phyloP scores from a whole-genome alignment of 2,113 vertebrate genomes.

The Macquaria australasica region DNA sequence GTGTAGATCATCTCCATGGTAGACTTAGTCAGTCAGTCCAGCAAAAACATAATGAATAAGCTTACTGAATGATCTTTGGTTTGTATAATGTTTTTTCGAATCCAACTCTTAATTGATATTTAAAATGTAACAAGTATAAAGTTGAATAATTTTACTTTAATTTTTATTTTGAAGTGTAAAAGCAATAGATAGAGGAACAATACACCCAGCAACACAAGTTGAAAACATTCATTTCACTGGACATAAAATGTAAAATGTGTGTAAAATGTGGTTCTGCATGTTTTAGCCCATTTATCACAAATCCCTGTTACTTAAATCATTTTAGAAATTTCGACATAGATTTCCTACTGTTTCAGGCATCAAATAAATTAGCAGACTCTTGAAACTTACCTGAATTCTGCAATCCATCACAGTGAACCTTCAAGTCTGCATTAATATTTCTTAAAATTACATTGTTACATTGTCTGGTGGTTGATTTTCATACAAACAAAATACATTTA shows the following conservation, averaged over 20 bases:
- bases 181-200: not conserved
- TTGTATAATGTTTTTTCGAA: not conserved
- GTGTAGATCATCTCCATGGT: not conserved
- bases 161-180: not conserved
- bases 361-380: not conserved
- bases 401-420: not conserved
- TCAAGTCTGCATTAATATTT: not conserved
- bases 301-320: not conserved
- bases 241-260: too few relatives aligned
- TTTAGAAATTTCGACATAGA: not conserved
- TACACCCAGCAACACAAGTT: not conserved
- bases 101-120: not conserved
- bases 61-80: not conserved
- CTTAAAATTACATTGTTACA: not conserved
- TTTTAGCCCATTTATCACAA: too few relatives aligned
- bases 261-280: not conserved
- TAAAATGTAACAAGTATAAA: not conserved
- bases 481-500: not conserved
- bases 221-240: not conserved
- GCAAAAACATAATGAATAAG: not conserved
- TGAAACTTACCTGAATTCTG: not conserved
- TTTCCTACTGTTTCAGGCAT: not conserved
- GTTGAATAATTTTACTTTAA: not conserved
- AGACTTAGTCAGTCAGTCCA: not conserved
- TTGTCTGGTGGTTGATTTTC: not conserved